phyloP scores from a whole-genome alignment of 2,797 vertebrate species.

The Caiman crocodilus region DNA sequence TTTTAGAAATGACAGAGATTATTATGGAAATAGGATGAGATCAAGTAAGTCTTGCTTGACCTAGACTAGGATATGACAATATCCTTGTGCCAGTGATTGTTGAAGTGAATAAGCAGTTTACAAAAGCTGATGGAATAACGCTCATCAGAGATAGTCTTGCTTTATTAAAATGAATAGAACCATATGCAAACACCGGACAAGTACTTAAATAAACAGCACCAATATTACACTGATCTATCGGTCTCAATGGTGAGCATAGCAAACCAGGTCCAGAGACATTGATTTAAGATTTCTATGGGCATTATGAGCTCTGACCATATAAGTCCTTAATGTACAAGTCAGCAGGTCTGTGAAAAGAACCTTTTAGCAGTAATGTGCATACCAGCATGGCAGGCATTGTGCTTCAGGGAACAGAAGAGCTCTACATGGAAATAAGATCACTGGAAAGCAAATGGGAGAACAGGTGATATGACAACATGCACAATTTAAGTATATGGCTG shows the following conservation, averaged over 20 bases:
- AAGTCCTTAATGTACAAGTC: constrained; percentile 14
- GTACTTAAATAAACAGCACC: constrained; percentile 63
- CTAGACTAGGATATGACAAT: constrained; percentile 61
- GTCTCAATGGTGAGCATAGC: constrained; percentile 51
- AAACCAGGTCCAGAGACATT: constrained; percentile 51
- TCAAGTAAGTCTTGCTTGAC: constrained; percentile 72
- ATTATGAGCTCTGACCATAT: constrained; percentile 9
- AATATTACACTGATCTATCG: constrained; percentile 70
- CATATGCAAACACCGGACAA: constrained; percentile 61
- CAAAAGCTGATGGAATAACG: constrained; percentile 57
- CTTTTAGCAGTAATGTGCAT: background rate
- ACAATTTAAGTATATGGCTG: constrained; percentile 47
- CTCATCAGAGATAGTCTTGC: constrained; percentile 55
- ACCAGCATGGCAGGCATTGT: constrained; percentile 7
- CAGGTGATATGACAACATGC: background rate
- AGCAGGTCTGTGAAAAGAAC: constrained; percentile 44
- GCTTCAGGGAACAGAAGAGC: constrained; percentile 37
- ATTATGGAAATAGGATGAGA: constrained; percentile 75
- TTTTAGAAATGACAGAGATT: constrained; percentile 79
- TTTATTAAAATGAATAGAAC: constrained; percentile 76
- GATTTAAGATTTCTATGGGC: background rate
- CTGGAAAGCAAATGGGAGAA: constrained; percentile 22
- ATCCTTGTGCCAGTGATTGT: constrained; percentile 61
- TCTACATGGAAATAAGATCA: constrained; percentile 32
- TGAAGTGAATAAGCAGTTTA: constrained; percentile 60